These are phyloP conservation scores for Calliopsis andreniformis DNA, from an alignment of 1,140 invertebrate genomes.

Conservation along the genomic window DNA sequence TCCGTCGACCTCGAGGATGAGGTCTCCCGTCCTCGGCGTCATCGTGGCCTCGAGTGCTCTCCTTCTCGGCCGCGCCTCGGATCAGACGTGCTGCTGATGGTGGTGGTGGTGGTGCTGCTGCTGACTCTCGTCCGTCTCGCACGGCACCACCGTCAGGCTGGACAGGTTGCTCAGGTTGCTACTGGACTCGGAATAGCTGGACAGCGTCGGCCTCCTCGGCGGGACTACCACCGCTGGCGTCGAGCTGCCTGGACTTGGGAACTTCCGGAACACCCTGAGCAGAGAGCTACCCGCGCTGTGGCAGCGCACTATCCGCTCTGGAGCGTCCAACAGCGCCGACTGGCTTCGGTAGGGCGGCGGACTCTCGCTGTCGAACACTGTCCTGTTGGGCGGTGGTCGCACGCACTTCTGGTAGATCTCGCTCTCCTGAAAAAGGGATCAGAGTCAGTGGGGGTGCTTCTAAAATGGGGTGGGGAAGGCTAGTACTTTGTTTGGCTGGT, in stretches of 20 bases:
- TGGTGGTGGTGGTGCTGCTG: conserved; percentile 65
- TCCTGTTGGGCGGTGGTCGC: conserved; percentile 87
- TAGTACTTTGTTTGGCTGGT: too few relatives aligned
- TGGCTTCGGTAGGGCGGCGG: conserved; percentile 85
- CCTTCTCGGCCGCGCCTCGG: conserved; percentile 55
- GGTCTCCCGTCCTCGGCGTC: conserved; percentile 25
- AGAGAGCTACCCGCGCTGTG: conserved; percentile 77
- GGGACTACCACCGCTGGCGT: conserved; percentile 60
- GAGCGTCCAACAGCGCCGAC: conserved; percentile 79
- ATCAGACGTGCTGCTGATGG: conserved; percentile 74
- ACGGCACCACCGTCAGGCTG: conserved; percentile 77
- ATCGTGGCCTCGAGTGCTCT: conserved; percentile 40
- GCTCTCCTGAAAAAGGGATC: conserved; percentile 81
- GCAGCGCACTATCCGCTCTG: conserved; percentile 75
- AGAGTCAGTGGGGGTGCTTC: background rate
- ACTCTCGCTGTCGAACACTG: conserved; percentile 86
- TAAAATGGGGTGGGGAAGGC: too few relatives aligned
- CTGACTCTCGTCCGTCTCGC: conserved; percentile 77
- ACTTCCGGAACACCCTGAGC: conserved; percentile 71
- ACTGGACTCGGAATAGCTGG: conserved; percentile 78
- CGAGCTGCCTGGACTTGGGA: conserved; percentile 62
- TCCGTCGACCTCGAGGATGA: conserved; percentile 55
- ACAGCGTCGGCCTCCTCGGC: conserved; percentile 70
- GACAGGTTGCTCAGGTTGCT: conserved; percentile 76
- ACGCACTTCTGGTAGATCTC: conserved; percentile 87